phyloP scores from a whole-genome alignment of 2,113 vertebrate species.

The human region GRCh38 chr7:28520001-28520500 shows the following conservation, averaged over 20 bases:
- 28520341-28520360: slow-evolving; percentile 53
- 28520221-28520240: neutral
- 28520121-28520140: neutral
- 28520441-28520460: slow-evolving; percentile 65
- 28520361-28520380: slow-evolving; percentile 56
- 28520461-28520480: slow-evolving; percentile 27
- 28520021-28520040: neutral
- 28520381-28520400: slow-evolving; percentile 23
- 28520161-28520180: neutral
- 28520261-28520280: neutral
- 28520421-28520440: slow-evolving; percentile 61
- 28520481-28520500: slow-evolving; percentile 43
- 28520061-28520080: neutral
- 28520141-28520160: slow-evolving; percentile 17
- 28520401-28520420: slow-evolving; percentile 59
- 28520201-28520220: neutral
- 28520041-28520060: neutral
- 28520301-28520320: neutral
- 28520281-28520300: neutral
- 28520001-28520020: neutral
- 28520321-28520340: slow-evolving; percentile 13
- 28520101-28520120: neutral
- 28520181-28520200: neutral
- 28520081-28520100: neutral
- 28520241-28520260: neutral